A percentile compares a stretch with the other conserved stretches of the same genome.
Evolutionary conservation across 2,797 vertebrate species (phyloP).

Genomic region (Merluccius polli): DNA sequence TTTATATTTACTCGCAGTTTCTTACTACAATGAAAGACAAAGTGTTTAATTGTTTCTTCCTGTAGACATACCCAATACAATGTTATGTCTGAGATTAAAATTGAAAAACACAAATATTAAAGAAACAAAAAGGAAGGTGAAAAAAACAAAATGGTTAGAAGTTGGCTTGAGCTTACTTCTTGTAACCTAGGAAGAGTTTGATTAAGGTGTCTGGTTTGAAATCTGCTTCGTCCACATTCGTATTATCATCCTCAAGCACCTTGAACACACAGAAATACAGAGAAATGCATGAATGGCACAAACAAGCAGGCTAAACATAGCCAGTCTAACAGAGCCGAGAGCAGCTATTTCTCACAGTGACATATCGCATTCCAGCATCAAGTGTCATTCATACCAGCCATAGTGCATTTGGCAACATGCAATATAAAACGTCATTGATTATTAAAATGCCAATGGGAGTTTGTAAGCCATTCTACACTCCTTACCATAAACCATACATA

Average conservation of each 20-base stretch:
- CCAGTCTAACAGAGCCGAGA: neutral
- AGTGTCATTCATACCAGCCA: neutral
- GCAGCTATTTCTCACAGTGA: neutral
- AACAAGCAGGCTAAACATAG: neutral
- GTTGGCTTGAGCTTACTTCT: slow-evolving; percentile 82
- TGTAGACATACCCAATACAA: neutral
- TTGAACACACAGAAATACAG: slow-evolving; percentile 45
- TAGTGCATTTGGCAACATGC: neutral
- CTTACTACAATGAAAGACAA: slow-evolving; percentile 61
- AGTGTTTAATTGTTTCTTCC: neutral
- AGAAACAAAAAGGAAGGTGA: neutral
- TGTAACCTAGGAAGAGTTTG: slow-evolving; percentile 96
- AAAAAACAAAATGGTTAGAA: too few species aligned
- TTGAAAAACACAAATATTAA: too few species aligned
- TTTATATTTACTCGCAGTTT: slow-evolving; percentile 81
- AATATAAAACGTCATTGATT: neutral
- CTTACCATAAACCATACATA: too few species aligned
- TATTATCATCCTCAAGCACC: slow-evolving; percentile 98
- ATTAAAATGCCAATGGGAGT: too few species aligned
- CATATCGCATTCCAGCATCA: neutral
- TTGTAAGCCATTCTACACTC: too few species aligned
- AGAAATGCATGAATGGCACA: neutral
- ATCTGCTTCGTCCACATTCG: slow-evolving; percentile 96
- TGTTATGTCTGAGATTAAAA: too few species aligned
- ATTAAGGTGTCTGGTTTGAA: slow-evolving; percentile 96